These are phyloP conservation scores for Alcedo atthis DNA, from an alignment of 2,797 vertebrate genomes.

Conservation along the genomic window DNA sequence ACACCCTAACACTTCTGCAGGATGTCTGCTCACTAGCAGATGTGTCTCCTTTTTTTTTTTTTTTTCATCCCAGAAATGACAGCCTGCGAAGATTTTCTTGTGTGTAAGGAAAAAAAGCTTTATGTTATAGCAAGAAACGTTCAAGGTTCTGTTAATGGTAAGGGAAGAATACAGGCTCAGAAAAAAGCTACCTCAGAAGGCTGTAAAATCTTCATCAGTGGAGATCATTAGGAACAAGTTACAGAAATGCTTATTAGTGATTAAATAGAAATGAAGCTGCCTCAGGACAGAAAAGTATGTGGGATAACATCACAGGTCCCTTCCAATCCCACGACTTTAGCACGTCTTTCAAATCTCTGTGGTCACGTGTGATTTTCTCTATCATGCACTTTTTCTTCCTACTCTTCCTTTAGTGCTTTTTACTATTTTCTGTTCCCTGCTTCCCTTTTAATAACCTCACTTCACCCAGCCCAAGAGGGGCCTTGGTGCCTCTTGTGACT, in stretches of 20 bases:
- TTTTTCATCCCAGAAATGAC: background rate
- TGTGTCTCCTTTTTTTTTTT: background rate
- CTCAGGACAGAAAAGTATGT: background rate
- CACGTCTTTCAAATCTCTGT: background rate
- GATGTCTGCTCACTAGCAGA: background rate
- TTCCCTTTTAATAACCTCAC: slow-evolving; percentile 10
- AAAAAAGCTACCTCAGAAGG: background rate
- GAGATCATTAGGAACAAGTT: background rate
- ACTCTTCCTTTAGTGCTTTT: background rate
- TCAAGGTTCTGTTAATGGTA: background rate
- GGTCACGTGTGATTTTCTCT: background rate
- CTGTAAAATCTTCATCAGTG: background rate
- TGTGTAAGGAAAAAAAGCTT: background rate
- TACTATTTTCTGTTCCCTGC: background rate
- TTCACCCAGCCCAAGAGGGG: background rate
- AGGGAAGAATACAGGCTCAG: background rate
- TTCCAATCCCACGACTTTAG: background rate
- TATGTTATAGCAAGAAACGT: background rate
- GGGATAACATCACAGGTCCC: background rate
- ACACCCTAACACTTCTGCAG: background rate
- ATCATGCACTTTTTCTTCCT: background rate
- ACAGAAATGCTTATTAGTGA: background rate
- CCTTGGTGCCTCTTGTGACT: background rate
- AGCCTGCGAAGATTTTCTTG: background rate
- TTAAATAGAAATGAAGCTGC: background rate